Conservation (phyloP, 2,888 invertebrate genomes). For the Trisateles emortualis region DNA sequence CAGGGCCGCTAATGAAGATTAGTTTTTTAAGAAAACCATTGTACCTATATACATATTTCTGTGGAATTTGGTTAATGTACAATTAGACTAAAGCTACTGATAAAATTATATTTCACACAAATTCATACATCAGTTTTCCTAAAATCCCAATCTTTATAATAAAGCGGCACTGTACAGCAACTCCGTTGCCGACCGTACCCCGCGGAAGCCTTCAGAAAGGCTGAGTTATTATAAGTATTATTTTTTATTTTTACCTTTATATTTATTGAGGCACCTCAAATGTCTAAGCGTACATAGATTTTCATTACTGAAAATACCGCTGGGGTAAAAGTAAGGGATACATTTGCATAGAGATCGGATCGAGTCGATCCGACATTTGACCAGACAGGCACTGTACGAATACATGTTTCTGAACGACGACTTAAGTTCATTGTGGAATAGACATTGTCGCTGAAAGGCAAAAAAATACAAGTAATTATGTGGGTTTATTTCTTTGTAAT, state of each 20-base stretch:
- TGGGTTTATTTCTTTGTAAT: constrained; percentile 6
- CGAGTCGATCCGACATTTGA: constrained; percentile 85
- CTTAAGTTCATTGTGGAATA: constrained; percentile 80
- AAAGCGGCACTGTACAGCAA: no score
- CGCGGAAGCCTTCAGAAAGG: no score
- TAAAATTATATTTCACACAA: no score
- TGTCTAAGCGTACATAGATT: constrained; percentile 64
- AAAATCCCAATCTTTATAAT: no score
- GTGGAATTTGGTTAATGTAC: no score
- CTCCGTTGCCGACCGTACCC: no score
- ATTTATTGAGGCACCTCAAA: constrained; percentile 79
- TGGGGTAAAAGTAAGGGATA: constrained; percentile 85
- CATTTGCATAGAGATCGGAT: constrained; percentile 86
- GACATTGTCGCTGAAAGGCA: constrained; percentile 82
- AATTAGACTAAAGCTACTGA: no score
- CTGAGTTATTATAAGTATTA: no score
- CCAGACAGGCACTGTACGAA: constrained; percentile 88
- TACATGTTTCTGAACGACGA: constrained; percentile 72
- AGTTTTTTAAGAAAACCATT: no score
- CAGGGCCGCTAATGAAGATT: no score
- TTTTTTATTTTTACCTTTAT: constrained; percentile 69
- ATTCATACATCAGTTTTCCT: no score
- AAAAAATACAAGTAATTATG: not conserved
- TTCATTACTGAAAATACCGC: constrained; percentile 35
- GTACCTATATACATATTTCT: no score